Evolutionary conservation across 1,140 invertebrate species (phyloP).

Genomic region (Homarus americanus): DNA sequence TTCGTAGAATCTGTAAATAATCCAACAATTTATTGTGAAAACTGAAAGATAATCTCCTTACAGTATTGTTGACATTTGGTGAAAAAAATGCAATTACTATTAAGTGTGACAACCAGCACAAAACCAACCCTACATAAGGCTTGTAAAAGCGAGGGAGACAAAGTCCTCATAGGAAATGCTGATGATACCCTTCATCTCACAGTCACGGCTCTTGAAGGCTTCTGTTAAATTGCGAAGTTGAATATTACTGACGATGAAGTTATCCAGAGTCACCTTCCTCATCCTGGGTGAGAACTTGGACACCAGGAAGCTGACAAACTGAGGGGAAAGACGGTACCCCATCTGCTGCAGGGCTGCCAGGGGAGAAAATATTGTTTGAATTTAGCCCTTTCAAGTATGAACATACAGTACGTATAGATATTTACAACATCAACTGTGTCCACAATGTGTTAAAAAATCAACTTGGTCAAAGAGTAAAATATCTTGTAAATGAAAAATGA

Average conservation of each 20-base stretch:
- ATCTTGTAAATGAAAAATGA: too few species aligned
- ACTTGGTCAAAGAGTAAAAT: too few species aligned
- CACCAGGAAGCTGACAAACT: conserved; percentile 87
- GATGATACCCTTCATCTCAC: conserved; percentile 86
- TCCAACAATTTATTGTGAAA: neutral
- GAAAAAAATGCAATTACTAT: neutral
- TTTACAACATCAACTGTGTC: too few species aligned
- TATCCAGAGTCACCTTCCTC: conserved; percentile 85
- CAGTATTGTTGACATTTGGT: neutral
- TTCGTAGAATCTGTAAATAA: neutral
- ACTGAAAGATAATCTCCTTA: neutral
- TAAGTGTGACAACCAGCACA: neutral
- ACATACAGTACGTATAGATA: too few species aligned
- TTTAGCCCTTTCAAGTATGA: too few species aligned
- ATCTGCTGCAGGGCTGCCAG: conserved; percentile 87
- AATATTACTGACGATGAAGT: conserved; percentile 92
- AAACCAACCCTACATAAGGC: conserved; percentile 29
- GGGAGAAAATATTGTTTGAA: neutral
- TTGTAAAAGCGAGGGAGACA: conserved; percentile 72
- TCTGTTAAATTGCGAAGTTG: conserved; percentile 92
- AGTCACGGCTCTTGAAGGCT: conserved; percentile 87
- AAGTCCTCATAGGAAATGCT: conserved; percentile 93
- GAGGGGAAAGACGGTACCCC: conserved; percentile 90
- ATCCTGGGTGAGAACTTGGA: conserved; percentile 83
- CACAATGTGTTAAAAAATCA: too few species aligned